Evolutionary conservation across 2,888 invertebrate genomes (phyloP).

Genomic region (Cecidostiba fungosa): DNA sequence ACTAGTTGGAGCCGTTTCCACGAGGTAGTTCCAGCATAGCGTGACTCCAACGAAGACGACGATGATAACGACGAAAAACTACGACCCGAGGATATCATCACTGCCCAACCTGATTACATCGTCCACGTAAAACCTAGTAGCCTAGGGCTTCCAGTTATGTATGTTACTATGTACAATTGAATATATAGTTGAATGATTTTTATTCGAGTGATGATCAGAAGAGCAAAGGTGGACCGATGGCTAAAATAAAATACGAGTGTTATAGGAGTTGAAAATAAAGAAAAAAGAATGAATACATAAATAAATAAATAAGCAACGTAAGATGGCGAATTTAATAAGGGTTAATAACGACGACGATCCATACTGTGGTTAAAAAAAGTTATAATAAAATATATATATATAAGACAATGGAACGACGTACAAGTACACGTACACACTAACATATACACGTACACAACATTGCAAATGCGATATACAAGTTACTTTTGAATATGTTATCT

Average conservation of each 20-base stretch:
- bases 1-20: constrained; percentile 42
- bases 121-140: constrained; percentile 80
- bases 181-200: constrained; percentile 78
- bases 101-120: constrained; percentile 76
- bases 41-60: constrained; percentile 18
- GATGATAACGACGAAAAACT: constrained; percentile 64
- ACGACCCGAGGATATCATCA: constrained; percentile 68
- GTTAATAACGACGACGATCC: neutral
- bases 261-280: constrained; percentile 39
- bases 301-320: constrained; percentile 22
- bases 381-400: constrained; percentile 35
- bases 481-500: constrained; percentile 77
- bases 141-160: constrained; percentile 80
- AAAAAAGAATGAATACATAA: constrained; percentile 27
- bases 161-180: constrained; percentile 78
- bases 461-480: constrained; percentile 68
- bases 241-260: constrained; percentile 14
- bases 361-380: constrained; percentile 20
- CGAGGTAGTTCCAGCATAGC: constrained; percentile 69
- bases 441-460: neutral
- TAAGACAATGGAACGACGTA: constrained; percentile 39
- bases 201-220: constrained; percentile 69
- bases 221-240: neutral
- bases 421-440: constrained; percentile 32
- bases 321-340: constrained; percentile 37